Evolutionary conservation across 2,888 invertebrate species (phyloP).

Genomic region (Lochmaea crataegi): DNA sequence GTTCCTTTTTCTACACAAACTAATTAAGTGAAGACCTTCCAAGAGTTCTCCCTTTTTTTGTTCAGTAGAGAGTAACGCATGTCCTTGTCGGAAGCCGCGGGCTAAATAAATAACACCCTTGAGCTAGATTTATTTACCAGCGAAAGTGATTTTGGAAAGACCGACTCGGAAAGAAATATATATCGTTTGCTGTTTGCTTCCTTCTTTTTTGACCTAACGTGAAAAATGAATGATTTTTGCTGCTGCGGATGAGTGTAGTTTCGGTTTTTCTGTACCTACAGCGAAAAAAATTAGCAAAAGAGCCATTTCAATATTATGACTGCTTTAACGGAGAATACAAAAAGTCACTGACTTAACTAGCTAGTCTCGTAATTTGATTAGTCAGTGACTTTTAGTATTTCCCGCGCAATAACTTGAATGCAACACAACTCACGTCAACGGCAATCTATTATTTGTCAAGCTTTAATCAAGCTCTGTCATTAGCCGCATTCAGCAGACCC

Average conservation of each 20-base stretch:
- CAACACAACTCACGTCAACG: no score
- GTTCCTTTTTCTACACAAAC: slow-evolving; percentile 20
- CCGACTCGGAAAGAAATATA: slow-evolving; percentile 35
- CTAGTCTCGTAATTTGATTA: no score
- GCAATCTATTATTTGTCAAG: no score
- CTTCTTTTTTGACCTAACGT: slow-evolving; percentile 15
- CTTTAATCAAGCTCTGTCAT: no score
- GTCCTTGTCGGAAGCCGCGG: slow-evolving; percentile 30
- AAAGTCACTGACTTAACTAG: no score
- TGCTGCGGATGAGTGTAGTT: slow-evolving; percentile 6
- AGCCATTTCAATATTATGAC: neutral
- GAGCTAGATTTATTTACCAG: slow-evolving; percentile 42
- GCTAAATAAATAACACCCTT: slow-evolving; percentile 41
- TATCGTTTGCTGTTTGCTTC: slow-evolving; percentile 34
- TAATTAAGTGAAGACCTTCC: slow-evolving; percentile 30
- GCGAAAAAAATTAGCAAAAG: neutral
- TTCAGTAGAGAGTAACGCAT: slow-evolving; percentile 9
- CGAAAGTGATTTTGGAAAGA: slow-evolving; percentile 43
- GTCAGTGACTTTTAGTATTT: no score
- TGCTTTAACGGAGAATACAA: no score
- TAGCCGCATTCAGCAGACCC: no score
- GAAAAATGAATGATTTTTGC: slow-evolving; percentile 24
- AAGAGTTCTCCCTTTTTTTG: slow-evolving; percentile 8
- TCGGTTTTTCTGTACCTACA: neutral
- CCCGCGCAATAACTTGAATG: no score